Evolutionary conservation across 2,888 invertebrate species (phyloP).

Genomic region (Drosophila acutilabella): DNA sequence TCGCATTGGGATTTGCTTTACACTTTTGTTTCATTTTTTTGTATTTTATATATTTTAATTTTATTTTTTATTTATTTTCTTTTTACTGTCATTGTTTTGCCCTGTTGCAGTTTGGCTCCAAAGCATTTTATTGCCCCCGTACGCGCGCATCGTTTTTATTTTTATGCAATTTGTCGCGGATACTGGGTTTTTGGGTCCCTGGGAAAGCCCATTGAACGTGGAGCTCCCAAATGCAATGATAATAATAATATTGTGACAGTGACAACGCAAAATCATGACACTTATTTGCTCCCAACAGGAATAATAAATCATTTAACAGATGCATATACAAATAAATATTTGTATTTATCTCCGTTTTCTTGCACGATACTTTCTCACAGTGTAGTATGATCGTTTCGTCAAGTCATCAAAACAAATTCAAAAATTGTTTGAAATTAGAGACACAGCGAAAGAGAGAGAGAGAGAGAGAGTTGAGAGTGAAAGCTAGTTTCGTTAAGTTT

Average conservation of each 20-base stretch:
- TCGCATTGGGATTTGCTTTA: background rate
- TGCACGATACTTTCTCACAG: conserved; percentile 4
- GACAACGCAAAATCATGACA: conserved; percentile 24
- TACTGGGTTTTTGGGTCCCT: conserved; percentile 15
- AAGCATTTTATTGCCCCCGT: conserved; percentile 70
- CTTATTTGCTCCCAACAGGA: conserved; percentile 38
- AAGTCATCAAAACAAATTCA: background rate
- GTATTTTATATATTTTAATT: no score
- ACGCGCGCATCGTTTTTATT: conserved; percentile 60
- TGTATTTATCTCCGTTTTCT: background rate
- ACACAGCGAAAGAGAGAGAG: background rate
- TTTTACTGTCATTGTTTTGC: conserved; percentile 60
- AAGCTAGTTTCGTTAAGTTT: conserved; percentile 33
- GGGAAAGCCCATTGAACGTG: conserved; percentile 1
- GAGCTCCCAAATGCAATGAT: conserved; percentile 6
- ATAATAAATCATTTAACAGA: conserved; percentile 25
- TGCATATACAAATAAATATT: background rate
- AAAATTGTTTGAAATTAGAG: background rate
- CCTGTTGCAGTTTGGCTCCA: conserved; percentile 66
- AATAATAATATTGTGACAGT: conserved; percentile 22
- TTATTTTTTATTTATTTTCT: conserved; percentile 19
- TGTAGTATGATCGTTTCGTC: conserved; percentile 10
- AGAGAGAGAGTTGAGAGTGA: background rate
- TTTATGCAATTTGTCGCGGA: conserved; percentile 68
- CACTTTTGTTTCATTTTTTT: conserved; percentile 6